Evolutionary conservation across 1,140 invertebrate species (phyloP), one percentile per base, ranked within the genome.

Genomic region (Euschistus heros): DNA sequence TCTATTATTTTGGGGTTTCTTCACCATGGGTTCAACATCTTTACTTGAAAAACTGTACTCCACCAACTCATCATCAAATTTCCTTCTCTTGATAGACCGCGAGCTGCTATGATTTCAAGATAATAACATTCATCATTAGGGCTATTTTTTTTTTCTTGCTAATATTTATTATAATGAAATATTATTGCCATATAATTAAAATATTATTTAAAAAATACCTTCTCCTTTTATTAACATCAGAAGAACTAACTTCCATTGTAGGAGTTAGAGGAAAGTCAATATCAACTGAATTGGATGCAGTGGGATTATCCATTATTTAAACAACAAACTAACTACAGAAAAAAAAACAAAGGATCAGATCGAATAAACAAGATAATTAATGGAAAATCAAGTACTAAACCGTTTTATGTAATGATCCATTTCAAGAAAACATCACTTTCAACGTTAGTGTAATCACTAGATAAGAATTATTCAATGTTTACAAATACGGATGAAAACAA

Each of bases 11-110:
- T 37, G 30, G 2, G 44, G 44, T 60, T 67, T 67, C n/a, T 62
- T 65, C 8, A 47, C n/a, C 30, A 63, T 18, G 6, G 63, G 62
- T 17, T 63, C 63, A 4, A 30, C 20, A n/a, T 67, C 66, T 62
- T 67, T 67, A 14, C 17, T 59, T 10, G 62, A 61, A 7, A 73
- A 47, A 64, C 72, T 73, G 22, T 70, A 91, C 76, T 92, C 88
- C 0, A 97, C 94, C 46, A 98, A 76, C 78, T 98, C 94, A 81
- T 98, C 94, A 75, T 98, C 94, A 79, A 98, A 98, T 69, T 94
- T 92, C 71, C 90, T 88, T 8, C 94, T 80, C 76, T 97, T 97
- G 72, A 97, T 97, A 14, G 92, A 94, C 57, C 94, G 80, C 33
- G 89, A 92, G 7, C 92, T 94, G 73, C 91, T 92, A 70, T 71